Percentiles rank a stretch among this genome's conserved stretches.
Conservation (phyloP, 2,888 invertebrate species). For the Timema cristinae region DNA sequence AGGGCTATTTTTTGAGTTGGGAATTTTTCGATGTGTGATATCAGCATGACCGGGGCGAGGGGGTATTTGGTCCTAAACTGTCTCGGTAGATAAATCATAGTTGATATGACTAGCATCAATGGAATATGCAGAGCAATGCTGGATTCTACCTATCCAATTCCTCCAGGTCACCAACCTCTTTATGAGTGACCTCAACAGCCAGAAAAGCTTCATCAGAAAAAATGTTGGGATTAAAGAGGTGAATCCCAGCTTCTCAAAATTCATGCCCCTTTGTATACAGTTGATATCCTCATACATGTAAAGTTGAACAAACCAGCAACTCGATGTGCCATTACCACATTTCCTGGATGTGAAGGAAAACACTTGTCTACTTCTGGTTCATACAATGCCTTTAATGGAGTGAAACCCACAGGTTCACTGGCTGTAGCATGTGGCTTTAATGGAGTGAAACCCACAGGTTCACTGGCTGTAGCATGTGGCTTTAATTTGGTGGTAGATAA, state of each 20-base stretch:
- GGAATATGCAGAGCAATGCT: too few relatives aligned
- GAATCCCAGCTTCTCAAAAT: slow-evolving; percentile 11
- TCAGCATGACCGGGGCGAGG: neutral
- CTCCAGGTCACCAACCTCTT: too few relatives aligned
- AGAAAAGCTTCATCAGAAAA: slow-evolving; percentile 11
- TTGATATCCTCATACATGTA: neutral
- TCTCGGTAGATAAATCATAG: too few relatives aligned
- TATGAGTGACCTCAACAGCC: neutral
- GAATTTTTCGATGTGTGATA: neutral
- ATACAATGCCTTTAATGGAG: slow-evolving; percentile 1
- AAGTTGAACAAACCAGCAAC: slow-evolving; percentile 10
- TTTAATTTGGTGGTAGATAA: slow-evolving; percentile 30
- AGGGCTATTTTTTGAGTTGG: neutral
- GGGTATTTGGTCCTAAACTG: too few relatives aligned
- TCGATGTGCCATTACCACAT: neutral
- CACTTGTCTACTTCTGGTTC: slow-evolving; percentile 14
- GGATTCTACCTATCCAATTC: too few relatives aligned
- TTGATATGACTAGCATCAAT: too few relatives aligned
- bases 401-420: slow-evolving; percentile 25
- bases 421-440: slow-evolving; percentile 29
- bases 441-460: too few relatives aligned
- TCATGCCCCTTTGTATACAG: slow-evolving; percentile 1
- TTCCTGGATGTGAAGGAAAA: slow-evolving; percentile 13
- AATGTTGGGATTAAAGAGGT: slow-evolving; percentile 12
- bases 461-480: too few relatives aligned